Conservation (phyloP, 2,888 invertebrate species). For the Caenorhabditis panamensis region DNA sequence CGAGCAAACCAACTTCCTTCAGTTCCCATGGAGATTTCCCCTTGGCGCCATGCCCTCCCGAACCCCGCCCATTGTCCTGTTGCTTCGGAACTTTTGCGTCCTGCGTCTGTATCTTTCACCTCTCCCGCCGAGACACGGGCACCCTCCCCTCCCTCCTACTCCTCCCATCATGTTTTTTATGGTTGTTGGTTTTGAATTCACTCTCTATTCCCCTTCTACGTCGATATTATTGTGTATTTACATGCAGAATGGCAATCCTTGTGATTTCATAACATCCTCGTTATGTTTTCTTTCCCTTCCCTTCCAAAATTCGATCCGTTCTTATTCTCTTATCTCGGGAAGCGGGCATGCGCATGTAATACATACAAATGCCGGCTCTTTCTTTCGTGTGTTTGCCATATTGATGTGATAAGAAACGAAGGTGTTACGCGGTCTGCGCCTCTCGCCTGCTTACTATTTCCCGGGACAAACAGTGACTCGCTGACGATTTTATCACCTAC, state of each 20-base stretch:
- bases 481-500: constrained; percentile 5
- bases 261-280: constrained; percentile 20
- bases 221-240: constrained; percentile 29
- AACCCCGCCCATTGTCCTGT: constrained; percentile 28
- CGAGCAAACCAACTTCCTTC: background rate
- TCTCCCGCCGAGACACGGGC: constrained; percentile 26
- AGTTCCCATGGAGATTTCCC: constrained; percentile 35
- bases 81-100: constrained; percentile 24
- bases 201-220: constrained; percentile 30
- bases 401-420: constrained; percentile 45
- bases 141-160: constrained; percentile 14
- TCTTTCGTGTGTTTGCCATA: constrained; percentile 31
- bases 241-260: constrained; percentile 1
- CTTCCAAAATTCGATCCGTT: background rate
- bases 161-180: constrained; percentile 50
- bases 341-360: constrained; percentile 43
- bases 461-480: constrained; percentile 47
- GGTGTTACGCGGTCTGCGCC: constrained; percentile 41
- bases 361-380: constrained; percentile 28
- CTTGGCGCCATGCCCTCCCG: constrained; percentile 14
- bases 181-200: constrained; percentile 57
- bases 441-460: constrained; percentile 10
- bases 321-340: constrained; percentile 2
- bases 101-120: constrained; percentile 13
- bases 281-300: background rate